phyloP scores from a whole-genome alignment of 2,888 invertebrate genomes.

The Standfussiana lucernea region DNA sequence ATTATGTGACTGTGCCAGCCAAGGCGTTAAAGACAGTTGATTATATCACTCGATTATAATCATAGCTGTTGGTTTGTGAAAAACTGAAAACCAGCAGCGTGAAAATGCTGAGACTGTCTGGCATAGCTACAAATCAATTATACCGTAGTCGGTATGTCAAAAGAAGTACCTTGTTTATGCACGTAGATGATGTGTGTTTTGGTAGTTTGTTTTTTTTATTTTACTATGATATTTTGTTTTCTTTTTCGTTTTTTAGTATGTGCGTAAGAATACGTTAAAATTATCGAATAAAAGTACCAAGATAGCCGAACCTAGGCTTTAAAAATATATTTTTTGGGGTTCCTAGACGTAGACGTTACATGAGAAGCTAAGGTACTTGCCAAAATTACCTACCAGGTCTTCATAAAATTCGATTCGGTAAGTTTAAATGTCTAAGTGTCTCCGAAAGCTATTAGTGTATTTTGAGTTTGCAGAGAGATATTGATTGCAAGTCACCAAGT shows the following conservation, averaged over 20 bases:
- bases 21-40: constrained; percentile 7
- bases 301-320: not conserved
- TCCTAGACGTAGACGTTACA: not conserved
- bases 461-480: not conserved
- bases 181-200: constrained; percentile 18
- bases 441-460: too few relatives aligned
- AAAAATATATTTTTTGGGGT: not conserved
- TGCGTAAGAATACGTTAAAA: not conserved
- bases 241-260: not conserved
- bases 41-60: constrained; percentile 20
- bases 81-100: constrained; percentile 19
- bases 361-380: not conserved
- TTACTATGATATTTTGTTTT: not conserved
- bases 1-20: constrained; percentile 10
- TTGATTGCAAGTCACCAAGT: not conserved
- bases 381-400: not conserved
- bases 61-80: constrained; percentile 9
- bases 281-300: not conserved
- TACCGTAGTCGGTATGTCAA: constrained; percentile 12
- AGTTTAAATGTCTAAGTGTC: not conserved
- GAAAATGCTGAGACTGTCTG: constrained; percentile 3
- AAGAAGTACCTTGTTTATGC: constrained; percentile 32
- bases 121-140: constrained; percentile 38
- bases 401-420: not conserved
- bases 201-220: constrained; percentile 9